Evolutionary conservation across 2,888 invertebrate species (phyloP), one percentile per base, ranked within the genome.

Genomic region (Pimpla rufipes): DNA sequence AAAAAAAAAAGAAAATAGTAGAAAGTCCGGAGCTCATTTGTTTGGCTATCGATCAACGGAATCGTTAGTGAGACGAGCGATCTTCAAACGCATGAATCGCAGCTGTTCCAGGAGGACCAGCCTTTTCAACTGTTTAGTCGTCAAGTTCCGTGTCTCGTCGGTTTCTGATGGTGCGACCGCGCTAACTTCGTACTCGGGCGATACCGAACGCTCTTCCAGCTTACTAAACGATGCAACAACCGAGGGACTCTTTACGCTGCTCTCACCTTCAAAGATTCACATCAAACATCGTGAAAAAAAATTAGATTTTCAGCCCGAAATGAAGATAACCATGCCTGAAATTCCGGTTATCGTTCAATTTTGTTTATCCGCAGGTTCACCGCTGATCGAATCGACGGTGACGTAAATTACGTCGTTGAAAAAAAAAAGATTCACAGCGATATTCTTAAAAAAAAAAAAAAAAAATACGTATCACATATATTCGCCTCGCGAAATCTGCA

Each of bases 61-160:
- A 42, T 42, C 11, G 18, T 55, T 40, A 66, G n/a, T 5, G 52
- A 29, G 52, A 66, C 42, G 70, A 7, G 71, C 64, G 35, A 23
- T 55, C 68, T 86, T 78, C 45, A 85, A 76, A 21, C 86, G 86
- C 83, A 86, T 84, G 45, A 88, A 81, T 64, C 21, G 64, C n/a
- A 88, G 76, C 18, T 87, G 82, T 83, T 88, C 86, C 85, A 87
- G 86, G 3, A 88, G 83, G 75, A 88, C 85, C 59, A 88, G 83
- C 85, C 86, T 86, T 79, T 85, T 71, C 75, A 86, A 86, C 71
- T 87, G 73, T 73, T 82, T 79, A 66, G 76, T 83, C 23, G 86
- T 83, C 62, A 88, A 83, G 66, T 86, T 29, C 82, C 83, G 77
- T 50, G 87, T 88, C 78, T 88, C 87, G 75, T 86, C 67, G 40